These are phyloP conservation scores for Emmelina monodactyla DNA, from an alignment of 2,888 invertebrate species.

Conservation along the genomic window DNA sequence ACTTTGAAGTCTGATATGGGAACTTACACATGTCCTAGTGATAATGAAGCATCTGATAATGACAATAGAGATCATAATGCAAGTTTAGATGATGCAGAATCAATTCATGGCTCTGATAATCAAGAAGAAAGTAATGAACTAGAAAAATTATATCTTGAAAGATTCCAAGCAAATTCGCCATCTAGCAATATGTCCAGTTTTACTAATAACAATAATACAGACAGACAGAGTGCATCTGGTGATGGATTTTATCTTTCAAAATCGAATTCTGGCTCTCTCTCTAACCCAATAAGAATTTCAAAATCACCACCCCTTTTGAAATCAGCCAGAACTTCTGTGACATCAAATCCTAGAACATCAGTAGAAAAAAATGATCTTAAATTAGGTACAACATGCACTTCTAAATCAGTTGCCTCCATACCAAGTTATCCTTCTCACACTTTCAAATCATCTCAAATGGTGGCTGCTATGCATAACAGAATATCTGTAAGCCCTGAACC, in stretches of 20 bases:
- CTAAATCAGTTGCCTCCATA: slow-evolving; percentile 32
- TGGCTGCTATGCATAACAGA: slow-evolving; percentile 30
- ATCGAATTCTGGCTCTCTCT: slow-evolving; percentile 19
- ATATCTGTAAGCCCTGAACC: slow-evolving; percentile 40
- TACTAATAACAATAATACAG: slow-evolving; percentile 20
- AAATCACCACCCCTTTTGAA: background rate
- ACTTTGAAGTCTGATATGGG: slow-evolving; percentile 21
- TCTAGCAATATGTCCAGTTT: slow-evolving; percentile 26
- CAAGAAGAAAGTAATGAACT: slow-evolving; percentile 39
- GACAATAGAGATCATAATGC: slow-evolving; percentile 20
- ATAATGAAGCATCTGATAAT: slow-evolving; percentile 19
- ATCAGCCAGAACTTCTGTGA: background rate
- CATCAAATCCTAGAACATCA: background rate
- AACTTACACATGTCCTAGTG: slow-evolving; percentile 17
- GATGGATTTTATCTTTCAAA: slow-evolving; percentile 38
- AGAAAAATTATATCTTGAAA: slow-evolving; percentile 45
- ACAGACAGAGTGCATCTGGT: slow-evolving; percentile 20
- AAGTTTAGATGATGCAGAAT: slow-evolving; percentile 21
- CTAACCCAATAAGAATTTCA: slow-evolving; percentile 22
- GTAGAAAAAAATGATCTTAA: background rate
- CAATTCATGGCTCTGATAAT: slow-evolving; percentile 21
- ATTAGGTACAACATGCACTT: slow-evolving; percentile 12
- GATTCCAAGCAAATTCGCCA: slow-evolving; percentile 36
- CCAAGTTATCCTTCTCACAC: slow-evolving; percentile 31
- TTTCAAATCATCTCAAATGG: slow-evolving; percentile 19